Base-by-base conservation (phyloP, 1,140 invertebrate species). In the Saccostrea glomerata region DNA sequence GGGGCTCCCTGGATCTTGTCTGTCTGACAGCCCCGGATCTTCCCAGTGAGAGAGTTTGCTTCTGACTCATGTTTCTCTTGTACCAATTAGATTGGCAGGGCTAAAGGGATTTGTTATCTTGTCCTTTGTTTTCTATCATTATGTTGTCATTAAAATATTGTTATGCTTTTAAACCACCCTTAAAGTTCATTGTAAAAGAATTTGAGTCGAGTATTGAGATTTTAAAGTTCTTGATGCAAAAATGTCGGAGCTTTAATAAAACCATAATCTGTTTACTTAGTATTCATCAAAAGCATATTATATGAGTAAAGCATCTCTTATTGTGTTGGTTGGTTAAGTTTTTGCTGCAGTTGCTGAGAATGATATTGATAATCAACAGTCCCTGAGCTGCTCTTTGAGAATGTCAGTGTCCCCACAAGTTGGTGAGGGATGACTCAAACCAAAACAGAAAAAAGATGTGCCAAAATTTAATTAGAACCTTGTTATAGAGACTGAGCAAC, bases 381-480 rank as follows among this genome's bases (percentile, higher is more conserved):
- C 15, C 25, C 5, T 30, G 70, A 77, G 70, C 23, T 30, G 5
- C 70, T 25, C 25, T 15, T 12, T 15, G 11, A 23, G 66, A 73
- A 73, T 73, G 23, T 30, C 23, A 2, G 25, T 30, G 11, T 36
- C 70, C 70, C 70, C 70, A 77, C 70, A 30, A 77, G 70, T 77
- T 77, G 70, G 70, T 30, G 25, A 36, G 58, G 58, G 15, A 63
- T 63, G 70, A 77, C 70, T 77, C 70, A 77, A 77, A 30, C 70
- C 30, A 36, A 77, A 36, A 25, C 70, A 30, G 70, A 77, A 77
- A 36, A 77, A 36, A 77, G 30, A 77, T 30, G 70, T 77, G 70
- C 70, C 70, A 77, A 77, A 77, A 77, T 77, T 77, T 77, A 77
- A 77, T 77, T 77, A 77, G 70, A 30, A 77, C 25, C 70, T 25